Evolutionary conservation across 1,140 invertebrate species (phyloP).

Genomic region (Lucilia sericata): DNA sequence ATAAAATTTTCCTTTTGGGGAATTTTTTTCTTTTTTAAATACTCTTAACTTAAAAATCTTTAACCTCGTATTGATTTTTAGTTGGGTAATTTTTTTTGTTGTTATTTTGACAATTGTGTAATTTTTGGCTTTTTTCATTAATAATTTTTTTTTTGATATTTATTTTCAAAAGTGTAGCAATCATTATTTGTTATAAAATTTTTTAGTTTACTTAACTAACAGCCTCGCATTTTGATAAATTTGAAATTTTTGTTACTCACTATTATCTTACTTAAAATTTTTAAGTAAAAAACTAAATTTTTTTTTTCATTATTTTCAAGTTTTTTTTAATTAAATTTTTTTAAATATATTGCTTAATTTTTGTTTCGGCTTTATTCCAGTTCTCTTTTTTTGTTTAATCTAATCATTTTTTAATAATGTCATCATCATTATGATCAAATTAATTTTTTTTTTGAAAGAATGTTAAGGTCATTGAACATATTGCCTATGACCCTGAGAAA

Average conservation of each 20-base stretch:
- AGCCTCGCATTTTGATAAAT: background rate
- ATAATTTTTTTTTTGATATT: background rate
- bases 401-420: background rate
- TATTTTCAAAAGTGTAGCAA: background rate
- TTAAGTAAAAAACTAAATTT: no score
- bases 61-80: background rate
- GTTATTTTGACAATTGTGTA: background rate
- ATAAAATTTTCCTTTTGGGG: no score
- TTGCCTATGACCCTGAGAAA: background rate
- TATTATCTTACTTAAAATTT: background rate
- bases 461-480: conserved; percentile 39
- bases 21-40: no score
- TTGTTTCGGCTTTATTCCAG: background rate
- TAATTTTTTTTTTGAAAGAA: background rate
- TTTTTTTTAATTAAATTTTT: background rate
- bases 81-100: background rate
- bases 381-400: background rate
- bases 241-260: background rate
- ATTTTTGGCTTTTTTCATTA: background rate
- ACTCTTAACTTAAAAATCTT: no score
- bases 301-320: no score
- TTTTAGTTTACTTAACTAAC: no score
- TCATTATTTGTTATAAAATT: background rate
- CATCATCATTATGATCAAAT: background rate
- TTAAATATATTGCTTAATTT: conserved; percentile 9